Base-by-base conservation (phyloP, 37 sponge, comb jelly and placozoan species). In the Beroe ovata region DNA sequence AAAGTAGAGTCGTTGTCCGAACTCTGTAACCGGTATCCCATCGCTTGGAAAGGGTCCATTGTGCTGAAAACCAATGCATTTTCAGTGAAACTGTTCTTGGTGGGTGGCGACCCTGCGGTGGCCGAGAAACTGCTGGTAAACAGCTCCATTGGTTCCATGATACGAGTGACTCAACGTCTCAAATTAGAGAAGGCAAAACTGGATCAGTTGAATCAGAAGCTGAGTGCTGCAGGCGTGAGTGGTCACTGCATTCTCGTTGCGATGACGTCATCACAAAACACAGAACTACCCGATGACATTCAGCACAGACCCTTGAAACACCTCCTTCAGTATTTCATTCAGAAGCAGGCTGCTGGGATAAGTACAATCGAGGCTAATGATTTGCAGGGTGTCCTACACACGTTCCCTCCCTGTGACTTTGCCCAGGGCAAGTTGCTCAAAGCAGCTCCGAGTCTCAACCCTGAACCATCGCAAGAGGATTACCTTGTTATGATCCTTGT, bases 281-380 rank as follows among this genome's bases (percentile, higher is more conserved):
- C 84, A 3, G 84, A 77, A 23, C 91, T 91, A 20, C 93, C 93
- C 0, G 89, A 71, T 29, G 64, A 90, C 0, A 88, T 90, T 16
- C 94, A 95, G 89, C 81, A 91, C 25, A 61, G 94, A 60, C 97
- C 97, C 1, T 62, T 97, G 18, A 92, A 90, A 77, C 95, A 94
- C 81, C 92, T 97, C 18, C 93, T 97, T 38, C 93, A 91, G 39
- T 97, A 97, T 61, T 60, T 97, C 81, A 93, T 91, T 64, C 94
- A 94, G 90, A 94, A 95, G 60, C 94, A 97, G 39, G 97, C 97
- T 23, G 97, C 97, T 32, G 97, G 97, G 38, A 94, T 97, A 61
- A 88, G 88, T 37, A 88, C 64, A 39, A 25, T 38, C 6, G 71
- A 60, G 40, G 60, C 64, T 25, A 89, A 91, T 32, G 92, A 92